Conservation (phyloP, 2,888 invertebrate genomes). For the Meiosimyza platycephala region DNA sequence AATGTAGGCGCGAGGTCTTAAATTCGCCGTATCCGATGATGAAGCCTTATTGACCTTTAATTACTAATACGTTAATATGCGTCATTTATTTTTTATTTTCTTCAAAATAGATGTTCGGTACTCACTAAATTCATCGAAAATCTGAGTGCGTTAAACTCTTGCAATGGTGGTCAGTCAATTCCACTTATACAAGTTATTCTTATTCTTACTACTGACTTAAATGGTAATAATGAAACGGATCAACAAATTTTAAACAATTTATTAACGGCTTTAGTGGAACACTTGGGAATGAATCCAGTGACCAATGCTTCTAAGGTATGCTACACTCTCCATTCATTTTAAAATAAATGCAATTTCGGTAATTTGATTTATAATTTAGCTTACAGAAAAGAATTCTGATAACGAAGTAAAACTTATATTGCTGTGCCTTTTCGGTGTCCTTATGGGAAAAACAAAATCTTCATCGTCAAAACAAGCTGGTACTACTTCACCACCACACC, state of each 20-base stretch:
- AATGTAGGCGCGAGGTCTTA: no score
- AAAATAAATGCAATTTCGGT: neutral
- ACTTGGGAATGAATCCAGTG: conserved; percentile 76
- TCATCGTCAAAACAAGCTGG: conserved; percentile 60
- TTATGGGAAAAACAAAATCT: conserved; percentile 68
- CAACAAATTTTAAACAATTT: conserved; percentile 81
- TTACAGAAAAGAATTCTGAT: conserved; percentile 73
- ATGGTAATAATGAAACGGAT: conserved; percentile 85
- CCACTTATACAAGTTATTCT: conserved; percentile 93
- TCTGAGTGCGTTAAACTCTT: conserved; percentile 78
- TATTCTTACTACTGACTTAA: conserved; percentile 90
- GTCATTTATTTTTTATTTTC: no score
- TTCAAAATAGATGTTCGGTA: conserved; percentile 68
- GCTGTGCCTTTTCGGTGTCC: conserved; percentile 83
- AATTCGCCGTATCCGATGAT: no score
- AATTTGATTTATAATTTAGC: conserved; percentile 45
- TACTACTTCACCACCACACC: conserved; percentile 68
- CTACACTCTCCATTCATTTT: neutral
- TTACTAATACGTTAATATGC: no score
- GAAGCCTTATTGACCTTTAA: no score
- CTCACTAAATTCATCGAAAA: conserved; percentile 82
- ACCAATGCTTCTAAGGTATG: conserved; percentile 63
- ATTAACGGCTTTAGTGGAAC: conserved; percentile 78
- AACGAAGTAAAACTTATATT: conserved; percentile 90
- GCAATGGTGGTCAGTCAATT: conserved; percentile 87